phyloP scores from a whole-genome alignment of 2,888 invertebrate genomes.

The Agrochola litura region DNA sequence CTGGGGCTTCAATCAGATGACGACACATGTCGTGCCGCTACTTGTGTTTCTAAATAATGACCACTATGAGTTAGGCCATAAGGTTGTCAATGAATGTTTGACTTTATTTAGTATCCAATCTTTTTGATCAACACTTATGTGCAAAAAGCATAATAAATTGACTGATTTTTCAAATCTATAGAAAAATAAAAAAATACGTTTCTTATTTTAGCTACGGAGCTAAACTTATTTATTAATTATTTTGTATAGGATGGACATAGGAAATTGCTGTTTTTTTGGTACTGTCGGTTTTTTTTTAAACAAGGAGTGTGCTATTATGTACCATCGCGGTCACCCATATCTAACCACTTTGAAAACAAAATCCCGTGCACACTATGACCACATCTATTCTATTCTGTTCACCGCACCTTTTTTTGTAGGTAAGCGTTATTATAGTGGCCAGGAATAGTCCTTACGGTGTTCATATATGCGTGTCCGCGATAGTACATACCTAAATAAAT shows the following conservation, averaged over 20 bases:
- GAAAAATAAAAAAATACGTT: neutral
- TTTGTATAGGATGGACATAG: neutral
- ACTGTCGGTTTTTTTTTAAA: neutral
- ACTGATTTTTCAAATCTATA: constrained; percentile 45
- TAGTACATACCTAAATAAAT: neutral
- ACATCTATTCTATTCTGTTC: no score
- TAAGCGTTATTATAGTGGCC: no score
- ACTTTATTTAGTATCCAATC: constrained; percentile 6
- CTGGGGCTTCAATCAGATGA: constrained; percentile 6
- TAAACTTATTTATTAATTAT: constrained; percentile 17
- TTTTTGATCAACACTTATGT: constrained; percentile 30
- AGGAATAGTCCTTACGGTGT: no score
- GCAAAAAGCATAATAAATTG: constrained; percentile 56
- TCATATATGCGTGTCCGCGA: no score
- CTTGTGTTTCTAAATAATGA: constrained; percentile 19
- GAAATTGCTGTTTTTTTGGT: neutral
- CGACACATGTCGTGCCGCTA: constrained; percentile 1
- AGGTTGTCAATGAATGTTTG: constrained; percentile 19
- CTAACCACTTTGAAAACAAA: no score
- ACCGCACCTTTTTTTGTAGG: no score
- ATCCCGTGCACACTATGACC: no score
- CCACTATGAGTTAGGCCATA: constrained; percentile 23
- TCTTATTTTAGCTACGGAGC: neutral
- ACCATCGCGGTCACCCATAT: no score
- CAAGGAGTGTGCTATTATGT: neutral